Percentiles rank a stretch among this genome's conserved stretches.
Evolutionary conservation across 2,888 invertebrate species (phyloP).

Genomic region (Drosophila subquinaria): DNA sequence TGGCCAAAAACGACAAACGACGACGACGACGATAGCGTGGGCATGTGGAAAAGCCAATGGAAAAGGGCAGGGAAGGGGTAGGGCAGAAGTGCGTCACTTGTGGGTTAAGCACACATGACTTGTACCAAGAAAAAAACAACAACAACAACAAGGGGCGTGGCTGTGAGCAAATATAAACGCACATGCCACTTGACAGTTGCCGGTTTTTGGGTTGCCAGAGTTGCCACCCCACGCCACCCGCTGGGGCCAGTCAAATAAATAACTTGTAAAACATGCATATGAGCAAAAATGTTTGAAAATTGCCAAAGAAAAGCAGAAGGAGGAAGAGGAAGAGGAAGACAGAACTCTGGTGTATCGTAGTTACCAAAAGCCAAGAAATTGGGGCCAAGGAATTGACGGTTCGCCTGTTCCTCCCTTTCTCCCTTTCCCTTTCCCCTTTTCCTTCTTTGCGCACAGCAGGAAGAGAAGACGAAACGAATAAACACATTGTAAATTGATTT

Average conservation of each 20-base stretch:
- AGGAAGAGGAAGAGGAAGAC: background rate
- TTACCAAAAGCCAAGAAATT: conserved; percentile 56
- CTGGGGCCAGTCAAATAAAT: conserved; percentile 77
- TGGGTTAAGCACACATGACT: conserved; percentile 79
- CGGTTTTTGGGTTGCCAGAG: conserved; percentile 24
- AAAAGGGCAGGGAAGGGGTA: background rate
- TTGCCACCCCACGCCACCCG: conserved; percentile 13
- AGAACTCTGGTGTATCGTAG: conserved; percentile 60
- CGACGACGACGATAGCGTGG: background rate
- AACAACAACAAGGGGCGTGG: conserved; percentile 46
- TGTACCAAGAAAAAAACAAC: conserved; percentile 6
- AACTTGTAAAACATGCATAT: conserved; percentile 82
- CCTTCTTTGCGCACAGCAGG: conserved; percentile 34
- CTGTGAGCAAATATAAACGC: conserved; percentile 66
- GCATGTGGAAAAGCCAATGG: conserved; percentile 1
- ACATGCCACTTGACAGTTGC: conserved; percentile 49
- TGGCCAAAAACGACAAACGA: conserved; percentile 59
- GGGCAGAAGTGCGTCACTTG: conserved; percentile 39
- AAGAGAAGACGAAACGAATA: conserved; percentile 77
- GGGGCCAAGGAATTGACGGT: conserved; percentile 55
- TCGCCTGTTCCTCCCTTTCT: background rate
- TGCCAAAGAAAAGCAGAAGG: conserved; percentile 51
- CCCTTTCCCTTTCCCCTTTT: background rate
- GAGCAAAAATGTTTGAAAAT: conserved; percentile 82
- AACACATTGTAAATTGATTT: conserved; percentile 81